Conservation (phyloP, 2,888 invertebrate species). For the Ypsolopha sequella region DNA sequence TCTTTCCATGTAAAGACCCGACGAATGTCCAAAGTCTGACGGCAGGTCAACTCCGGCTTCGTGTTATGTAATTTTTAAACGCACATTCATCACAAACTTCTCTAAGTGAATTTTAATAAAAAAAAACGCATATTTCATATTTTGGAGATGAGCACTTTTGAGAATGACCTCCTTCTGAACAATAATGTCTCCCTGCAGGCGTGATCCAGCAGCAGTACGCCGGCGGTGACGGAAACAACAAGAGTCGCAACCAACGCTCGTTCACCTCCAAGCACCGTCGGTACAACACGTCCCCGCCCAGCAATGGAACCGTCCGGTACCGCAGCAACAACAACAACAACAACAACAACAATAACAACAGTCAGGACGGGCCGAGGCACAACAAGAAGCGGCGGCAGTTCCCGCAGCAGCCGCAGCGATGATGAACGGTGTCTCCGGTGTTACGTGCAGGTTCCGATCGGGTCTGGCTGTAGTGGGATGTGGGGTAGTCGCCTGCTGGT, state of each 20-base stretch:
- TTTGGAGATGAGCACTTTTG: no score
- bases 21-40: no score
- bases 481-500: no score
- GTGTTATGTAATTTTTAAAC: no score
- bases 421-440: slow-evolving; percentile 12
- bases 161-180: no score
- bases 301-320: slow-evolving; percentile 11
- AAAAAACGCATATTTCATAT: no score
- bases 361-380: slow-evolving; percentile 9
- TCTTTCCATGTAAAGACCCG: no score
- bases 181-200: neutral
- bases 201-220: slow-evolving; percentile 4
- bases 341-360: neutral
- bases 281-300: slow-evolving; percentile 19
- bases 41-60: no score
- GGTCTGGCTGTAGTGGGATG: no score
- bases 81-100: no score
- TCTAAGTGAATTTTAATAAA: no score
- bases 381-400: slow-evolving; percentile 38
- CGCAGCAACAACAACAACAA: slow-evolving; percentile 6
- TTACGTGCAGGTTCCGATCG: no score
- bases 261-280: slow-evolving; percentile 37
- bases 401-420: slow-evolving; percentile 34
- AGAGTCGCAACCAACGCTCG: slow-evolving; percentile 23
- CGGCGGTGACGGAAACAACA: slow-evolving; percentile 13